Conservation (phyloP, 2,888 invertebrate species). For the Aspidiotus destructor region DNA sequence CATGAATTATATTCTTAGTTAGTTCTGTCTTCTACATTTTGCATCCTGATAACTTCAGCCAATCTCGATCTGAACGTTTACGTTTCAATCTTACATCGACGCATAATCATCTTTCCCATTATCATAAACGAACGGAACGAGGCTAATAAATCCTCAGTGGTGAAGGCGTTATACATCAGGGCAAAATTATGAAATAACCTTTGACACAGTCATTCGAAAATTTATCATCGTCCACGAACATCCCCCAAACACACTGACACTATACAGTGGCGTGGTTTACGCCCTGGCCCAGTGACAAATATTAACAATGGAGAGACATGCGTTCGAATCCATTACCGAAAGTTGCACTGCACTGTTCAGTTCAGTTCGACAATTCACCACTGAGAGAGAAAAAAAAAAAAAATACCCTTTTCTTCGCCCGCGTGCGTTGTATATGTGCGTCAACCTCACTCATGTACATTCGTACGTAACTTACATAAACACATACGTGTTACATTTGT, state of each 20-base stretch:
- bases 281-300: constrained; percentile 9
- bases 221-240: constrained; percentile 14
- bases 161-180: constrained; percentile 4
- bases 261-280: not conserved
- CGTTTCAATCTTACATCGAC: not conserved
- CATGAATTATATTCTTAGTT: too few relatives aligned
- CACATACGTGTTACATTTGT: constrained; percentile 11
- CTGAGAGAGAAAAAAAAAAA: constrained; percentile 7
- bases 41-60: not conserved
- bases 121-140: not conserved
- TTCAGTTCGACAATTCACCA: constrained; percentile 5
- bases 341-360: not conserved
- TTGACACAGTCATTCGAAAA: constrained; percentile 1
- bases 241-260: constrained; percentile 8
- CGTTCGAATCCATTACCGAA: constrained; percentile 19
- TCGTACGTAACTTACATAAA: too few relatives aligned
- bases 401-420: constrained; percentile 10
- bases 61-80: not conserved
- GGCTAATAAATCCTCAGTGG: not conserved
- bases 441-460: too few relatives aligned
- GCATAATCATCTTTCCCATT: not conserved
- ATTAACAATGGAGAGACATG: constrained; percentile 14
- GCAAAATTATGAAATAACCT: constrained; percentile 14
- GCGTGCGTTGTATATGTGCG: not conserved
- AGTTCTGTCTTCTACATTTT: too few relatives aligned